Percentiles rank a stretch among this genome's conserved stretches.
Evolutionary conservation across 2,888 invertebrate species (phyloP).

Genomic region (Drosophila macrospina): DNA sequence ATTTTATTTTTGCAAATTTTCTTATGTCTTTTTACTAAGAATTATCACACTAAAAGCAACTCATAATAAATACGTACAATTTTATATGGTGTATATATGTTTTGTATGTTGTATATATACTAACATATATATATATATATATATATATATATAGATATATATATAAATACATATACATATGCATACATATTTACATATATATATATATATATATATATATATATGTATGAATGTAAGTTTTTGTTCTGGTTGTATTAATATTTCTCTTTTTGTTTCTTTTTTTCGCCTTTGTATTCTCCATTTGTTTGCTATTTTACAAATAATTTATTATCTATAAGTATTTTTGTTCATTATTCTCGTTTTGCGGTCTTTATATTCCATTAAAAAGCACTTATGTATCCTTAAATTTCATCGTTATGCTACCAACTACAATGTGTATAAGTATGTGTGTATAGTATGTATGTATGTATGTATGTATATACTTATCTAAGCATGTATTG

Average conservation of each 20-base stretch:
- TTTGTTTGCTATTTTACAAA: slow-evolving; percentile 53
- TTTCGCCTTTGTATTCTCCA: not conserved
- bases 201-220: slow-evolving; percentile 26
- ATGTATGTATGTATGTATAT: slow-evolving; percentile 10
- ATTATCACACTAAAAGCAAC: slow-evolving; percentile 78
- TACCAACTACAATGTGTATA: slow-evolving; percentile 36
- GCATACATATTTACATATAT: slow-evolving; percentile 16
- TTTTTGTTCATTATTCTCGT: slow-evolving; percentile 48
- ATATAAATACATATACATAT: slow-evolving; percentile 8
- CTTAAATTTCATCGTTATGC: slow-evolving; percentile 47
- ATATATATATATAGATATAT: slow-evolving; percentile 15
- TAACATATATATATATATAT: slow-evolving; percentile 16
- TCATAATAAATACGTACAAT: slow-evolving; percentile 75
- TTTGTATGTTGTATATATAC: slow-evolving; percentile 22
- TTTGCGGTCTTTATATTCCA: slow-evolving; percentile 74
- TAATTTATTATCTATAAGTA: slow-evolving; percentile 41
- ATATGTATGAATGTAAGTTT: slow-evolving; percentile 3
- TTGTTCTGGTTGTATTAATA: slow-evolving; percentile 5
- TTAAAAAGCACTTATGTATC: slow-evolving; percentile 78
- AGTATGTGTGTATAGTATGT: slow-evolving; percentile 18
- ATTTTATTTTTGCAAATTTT: slow-evolving; percentile 57
- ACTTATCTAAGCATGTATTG: slow-evolving; percentile 12
- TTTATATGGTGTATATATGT: slow-evolving; percentile 53
- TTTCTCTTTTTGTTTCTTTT: slow-evolving; percentile 10
- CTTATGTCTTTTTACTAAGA: slow-evolving; percentile 63